phyloP scores from a whole-genome alignment of 2,113 vertebrate species.

The Labeo catla region DNA sequence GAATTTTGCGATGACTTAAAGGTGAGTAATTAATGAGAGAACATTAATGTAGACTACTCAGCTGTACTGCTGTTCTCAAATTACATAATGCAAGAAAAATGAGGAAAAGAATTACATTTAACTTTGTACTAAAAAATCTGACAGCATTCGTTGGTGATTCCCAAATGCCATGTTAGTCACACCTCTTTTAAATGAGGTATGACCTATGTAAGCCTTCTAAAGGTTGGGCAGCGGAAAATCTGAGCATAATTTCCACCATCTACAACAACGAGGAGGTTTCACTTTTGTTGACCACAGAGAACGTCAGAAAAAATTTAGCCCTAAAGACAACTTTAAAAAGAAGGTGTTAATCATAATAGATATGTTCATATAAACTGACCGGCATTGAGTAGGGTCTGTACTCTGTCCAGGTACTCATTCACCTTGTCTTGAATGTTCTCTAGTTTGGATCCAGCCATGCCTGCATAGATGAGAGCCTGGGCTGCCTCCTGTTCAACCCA shows the following conservation, averaged over 20 bases:
- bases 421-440: constrained; percentile 96
- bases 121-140: not conserved
- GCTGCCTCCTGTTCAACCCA: constrained; percentile 81
- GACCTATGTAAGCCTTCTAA: not conserved
- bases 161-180: not conserved
- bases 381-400: constrained; percentile 91
- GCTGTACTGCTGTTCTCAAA: not conserved
- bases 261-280: not conserved
- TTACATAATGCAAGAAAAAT: not conserved
- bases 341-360: not conserved
- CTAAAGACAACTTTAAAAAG: not conserved
- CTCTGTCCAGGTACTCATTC: constrained; percentile 93
- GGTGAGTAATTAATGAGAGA: not conserved
- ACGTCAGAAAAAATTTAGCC: not conserved
- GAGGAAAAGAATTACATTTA: not conserved
- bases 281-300: constrained; percentile 16
- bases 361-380: constrained; percentile 66
- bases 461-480: constrained; percentile 96
- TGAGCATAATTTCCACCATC: constrained; percentile 28
- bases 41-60: not conserved
- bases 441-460: constrained; percentile 94
- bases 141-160: not conserved
- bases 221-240: constrained; percentile 58
- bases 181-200: constrained; percentile 42
- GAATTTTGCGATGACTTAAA: not conserved